These are phyloP conservation scores for Ashinkailepas kermadecensis DNA, from an alignment of 2,888 invertebrate genomes.

Conservation along the genomic window DNA sequence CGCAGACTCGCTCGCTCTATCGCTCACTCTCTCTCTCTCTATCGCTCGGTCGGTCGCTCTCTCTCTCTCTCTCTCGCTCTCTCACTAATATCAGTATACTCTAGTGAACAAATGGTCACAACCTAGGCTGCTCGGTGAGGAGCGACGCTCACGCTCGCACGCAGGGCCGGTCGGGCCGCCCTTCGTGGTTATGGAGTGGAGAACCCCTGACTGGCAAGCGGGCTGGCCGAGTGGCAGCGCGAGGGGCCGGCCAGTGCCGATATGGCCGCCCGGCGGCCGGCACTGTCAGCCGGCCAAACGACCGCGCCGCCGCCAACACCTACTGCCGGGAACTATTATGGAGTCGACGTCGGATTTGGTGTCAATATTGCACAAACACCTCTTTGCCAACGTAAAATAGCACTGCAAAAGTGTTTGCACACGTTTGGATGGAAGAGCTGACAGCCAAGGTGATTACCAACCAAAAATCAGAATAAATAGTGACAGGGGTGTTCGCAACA, in stretches of 20 bases:
- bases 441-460: not conserved
- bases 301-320: not conserved
- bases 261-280: not conserved
- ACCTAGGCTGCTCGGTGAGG: not conserved
- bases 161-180: not conserved
- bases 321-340: not conserved
- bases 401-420: constrained; percentile 21
- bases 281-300: not conserved
- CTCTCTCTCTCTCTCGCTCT: too few relatives aligned
- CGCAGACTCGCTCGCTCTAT: too few relatives aligned
- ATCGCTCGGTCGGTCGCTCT: too few relatives aligned
- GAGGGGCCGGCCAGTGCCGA: not conserved
- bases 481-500: not conserved
- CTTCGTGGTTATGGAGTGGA: not conserved
- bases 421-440: not conserved
- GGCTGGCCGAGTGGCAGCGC: not conserved
- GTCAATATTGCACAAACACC: constrained; percentile 22
- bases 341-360: constrained; percentile 3
- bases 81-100: not conserved
- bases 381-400: constrained; percentile 20
- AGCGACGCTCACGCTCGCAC: not conserved
- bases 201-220: too few relatives aligned
- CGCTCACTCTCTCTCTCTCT: too few relatives aligned
- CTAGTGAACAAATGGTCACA: not conserved
- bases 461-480: constrained; percentile 8